Conservation (phyloP, 2,797 vertebrate species). For the Characodon lateralis region DNA sequence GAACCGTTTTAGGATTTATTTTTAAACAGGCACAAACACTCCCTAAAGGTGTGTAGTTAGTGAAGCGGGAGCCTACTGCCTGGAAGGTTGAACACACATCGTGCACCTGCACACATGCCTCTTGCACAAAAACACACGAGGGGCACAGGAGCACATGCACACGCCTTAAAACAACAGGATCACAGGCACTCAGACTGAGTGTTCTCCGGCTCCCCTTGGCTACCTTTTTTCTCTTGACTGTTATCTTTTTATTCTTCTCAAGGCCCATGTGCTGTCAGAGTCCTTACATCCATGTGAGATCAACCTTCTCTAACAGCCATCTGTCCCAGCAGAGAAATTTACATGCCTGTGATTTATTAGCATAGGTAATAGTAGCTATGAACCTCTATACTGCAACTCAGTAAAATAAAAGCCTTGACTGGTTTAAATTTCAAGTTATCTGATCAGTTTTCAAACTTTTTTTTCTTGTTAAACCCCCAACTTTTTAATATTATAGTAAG, state of each 20-base stretch:
- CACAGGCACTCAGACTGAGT: constrained; percentile 50
- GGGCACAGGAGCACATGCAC: constrained; percentile 8
- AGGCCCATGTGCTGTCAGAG: constrained; percentile 67
- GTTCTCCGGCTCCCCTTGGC: constrained; percentile 40
- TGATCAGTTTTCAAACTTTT: not conserved
- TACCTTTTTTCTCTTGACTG: constrained; percentile 14
- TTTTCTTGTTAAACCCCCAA: not conserved
- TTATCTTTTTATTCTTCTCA: constrained; percentile 40
- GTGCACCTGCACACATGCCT: constrained; percentile 28
- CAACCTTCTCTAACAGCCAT: constrained; percentile 71
- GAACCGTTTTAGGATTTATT: constrained; percentile 81
- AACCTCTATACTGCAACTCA: constrained; percentile 50
- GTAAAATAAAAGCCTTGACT: constrained; percentile 42
- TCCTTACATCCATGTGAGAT: constrained; percentile 65
- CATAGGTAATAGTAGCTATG: constrained; percentile 55
- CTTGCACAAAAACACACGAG: constrained; percentile 21
- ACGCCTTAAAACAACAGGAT: constrained; percentile 57
- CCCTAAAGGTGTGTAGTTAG: constrained; percentile 63
- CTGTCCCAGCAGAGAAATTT: constrained; percentile 65
- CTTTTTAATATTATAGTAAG: not conserved
- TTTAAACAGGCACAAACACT: constrained; percentile 76
- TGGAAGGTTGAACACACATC: constrained; percentile 50
- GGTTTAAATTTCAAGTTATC: constrained; percentile 44
- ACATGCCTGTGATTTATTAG: constrained; percentile 68
- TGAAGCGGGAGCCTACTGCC: constrained; percentile 45